A percentile compares a stretch with the other conserved stretches of the same genome.
Conservation (phyloP, 2,113 vertebrate species). For the Bos javanicus region DNA sequence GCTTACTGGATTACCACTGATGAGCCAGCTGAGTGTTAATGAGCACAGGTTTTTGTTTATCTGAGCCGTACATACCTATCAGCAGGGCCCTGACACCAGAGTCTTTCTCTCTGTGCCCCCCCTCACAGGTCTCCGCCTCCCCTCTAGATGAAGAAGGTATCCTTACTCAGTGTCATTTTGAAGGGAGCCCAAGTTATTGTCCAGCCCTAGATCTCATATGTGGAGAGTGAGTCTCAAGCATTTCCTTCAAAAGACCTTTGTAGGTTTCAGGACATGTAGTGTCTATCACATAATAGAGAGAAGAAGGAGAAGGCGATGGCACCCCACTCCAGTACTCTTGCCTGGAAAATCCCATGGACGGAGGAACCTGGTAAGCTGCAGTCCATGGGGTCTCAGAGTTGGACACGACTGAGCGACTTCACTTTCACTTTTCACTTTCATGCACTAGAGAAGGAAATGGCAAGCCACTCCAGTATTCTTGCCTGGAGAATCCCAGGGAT, state of each 20-base stretch:
- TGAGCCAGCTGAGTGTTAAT: neutral
- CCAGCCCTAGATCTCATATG: too few species aligned
- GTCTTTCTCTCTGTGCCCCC: neutral
- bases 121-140: neutral
- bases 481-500: too few species aligned
- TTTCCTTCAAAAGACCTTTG: neutral
- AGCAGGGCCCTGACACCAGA: neutral
- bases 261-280: neutral
- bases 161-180: neutral
- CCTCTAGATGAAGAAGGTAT: neutral
- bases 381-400: too few species aligned
- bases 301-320: too few species aligned
- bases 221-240: neutral
- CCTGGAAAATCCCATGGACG: too few species aligned
- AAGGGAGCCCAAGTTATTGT: neutral
- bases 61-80: fast-evolving
- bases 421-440: too few species aligned
- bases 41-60: neutral
- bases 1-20: neutral
- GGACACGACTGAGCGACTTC: too few species aligned
- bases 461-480: too few species aligned
- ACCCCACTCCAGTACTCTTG: too few species aligned
- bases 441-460: too few species aligned
- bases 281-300: neutral
- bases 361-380: too few species aligned